Evolutionary conservation across 2,113 vertebrate genomes (phyloP).

Genomic region (Heliornis fulica): DNA sequence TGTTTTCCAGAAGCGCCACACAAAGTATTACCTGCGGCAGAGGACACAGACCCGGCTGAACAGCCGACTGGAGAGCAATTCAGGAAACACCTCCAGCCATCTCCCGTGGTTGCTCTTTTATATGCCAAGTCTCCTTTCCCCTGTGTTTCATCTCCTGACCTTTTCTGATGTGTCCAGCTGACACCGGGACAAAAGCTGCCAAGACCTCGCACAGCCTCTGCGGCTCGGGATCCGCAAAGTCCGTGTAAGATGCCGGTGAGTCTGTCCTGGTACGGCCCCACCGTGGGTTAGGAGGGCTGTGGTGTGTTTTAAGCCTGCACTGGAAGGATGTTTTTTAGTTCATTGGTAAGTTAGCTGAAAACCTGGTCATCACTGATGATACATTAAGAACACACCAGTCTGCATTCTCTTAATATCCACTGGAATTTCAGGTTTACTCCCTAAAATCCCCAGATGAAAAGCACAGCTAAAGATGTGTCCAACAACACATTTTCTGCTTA

Average conservation of each 20-base stretch:
- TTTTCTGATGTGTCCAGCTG: neutral
- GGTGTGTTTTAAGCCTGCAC: accelerated
- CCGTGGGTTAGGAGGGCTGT: accelerated
- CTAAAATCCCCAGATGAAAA: neutral
- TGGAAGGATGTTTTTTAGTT: neutral
- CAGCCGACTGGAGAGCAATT: neutral
- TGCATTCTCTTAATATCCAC: accelerated
- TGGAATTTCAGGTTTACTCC: neutral
- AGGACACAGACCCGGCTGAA: neutral
- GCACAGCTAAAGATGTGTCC: neutral
- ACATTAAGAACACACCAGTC: neutral
- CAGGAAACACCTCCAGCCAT: neutral
- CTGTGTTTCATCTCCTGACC: neutral
- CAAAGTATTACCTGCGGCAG: neutral
- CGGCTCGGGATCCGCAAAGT: accelerated
- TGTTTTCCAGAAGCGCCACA: neutral
- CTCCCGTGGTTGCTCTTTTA: neutral
- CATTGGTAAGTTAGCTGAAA: neutral
- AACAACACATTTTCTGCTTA: neutral
- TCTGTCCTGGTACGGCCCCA: neutral
- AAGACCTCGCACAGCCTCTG: neutral
- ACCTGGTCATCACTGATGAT: neutral
- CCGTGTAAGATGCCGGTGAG: accelerated
- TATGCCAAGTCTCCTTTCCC: neutral
- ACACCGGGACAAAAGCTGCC: neutral